Percentiles rank a stretch among this genome's conserved stretches.
Evolutionary conservation across 2,113 vertebrate genomes (phyloP).

Genomic region (Stigmatopora nigra): DNA sequence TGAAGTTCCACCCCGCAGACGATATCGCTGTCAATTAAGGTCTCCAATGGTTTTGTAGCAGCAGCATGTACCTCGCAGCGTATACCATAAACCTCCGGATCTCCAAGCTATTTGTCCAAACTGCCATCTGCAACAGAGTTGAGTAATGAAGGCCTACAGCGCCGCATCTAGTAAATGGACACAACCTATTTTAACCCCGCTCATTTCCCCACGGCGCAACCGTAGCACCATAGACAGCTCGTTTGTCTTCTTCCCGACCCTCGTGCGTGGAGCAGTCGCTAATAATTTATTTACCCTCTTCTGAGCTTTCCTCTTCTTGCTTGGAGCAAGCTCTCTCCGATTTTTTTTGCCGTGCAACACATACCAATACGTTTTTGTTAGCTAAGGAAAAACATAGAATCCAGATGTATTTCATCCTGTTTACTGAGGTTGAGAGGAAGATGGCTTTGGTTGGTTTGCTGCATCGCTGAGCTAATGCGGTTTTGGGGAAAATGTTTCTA

Average conservation of each 20-base stretch:
- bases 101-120: constrained; percentile 27
- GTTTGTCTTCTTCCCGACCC: constrained; percentile 32
- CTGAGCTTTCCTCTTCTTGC: constrained; percentile 12
- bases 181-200: neutral
- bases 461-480: neutral
- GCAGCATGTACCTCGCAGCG: neutral
- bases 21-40: neutral
- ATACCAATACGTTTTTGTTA: neutral
- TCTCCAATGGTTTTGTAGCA: neutral
- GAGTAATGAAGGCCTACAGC: constrained; percentile 28
- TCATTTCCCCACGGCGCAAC: neutral
- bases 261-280: constrained; percentile 14
- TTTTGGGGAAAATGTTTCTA: constrained; percentile 2
- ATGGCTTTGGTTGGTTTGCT: neutral
- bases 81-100: constrained; percentile 5
- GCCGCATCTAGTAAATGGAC: constrained; percentile 17
- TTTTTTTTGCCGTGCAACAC: neutral
- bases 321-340: neutral
- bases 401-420: neutral
- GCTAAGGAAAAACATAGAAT: neutral
- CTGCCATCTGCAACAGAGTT: constrained; percentile 12
- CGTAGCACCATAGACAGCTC: constrained; percentile 15
- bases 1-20: neutral
- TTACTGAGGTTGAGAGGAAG: neutral
- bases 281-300: constrained; percentile 8